Evolutionary conservation across 2,888 invertebrate species (phyloP).

Genomic region (Phorcus lineatus): DNA sequence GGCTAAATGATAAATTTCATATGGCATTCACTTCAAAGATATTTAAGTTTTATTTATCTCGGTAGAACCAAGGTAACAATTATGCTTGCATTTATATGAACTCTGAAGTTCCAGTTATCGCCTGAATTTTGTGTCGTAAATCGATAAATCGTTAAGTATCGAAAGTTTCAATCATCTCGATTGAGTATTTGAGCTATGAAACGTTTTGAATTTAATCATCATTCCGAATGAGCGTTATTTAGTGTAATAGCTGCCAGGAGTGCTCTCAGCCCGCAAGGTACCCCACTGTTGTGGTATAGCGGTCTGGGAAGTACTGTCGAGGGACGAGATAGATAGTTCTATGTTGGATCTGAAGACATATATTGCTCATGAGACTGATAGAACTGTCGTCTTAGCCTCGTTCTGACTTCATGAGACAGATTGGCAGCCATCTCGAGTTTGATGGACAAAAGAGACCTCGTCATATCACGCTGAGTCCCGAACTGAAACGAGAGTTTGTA

Average conservation of each 20-base stretch:
- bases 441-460: neutral
- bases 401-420: neutral
- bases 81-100: no score
- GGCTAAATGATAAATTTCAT: no score
- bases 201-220: neutral
- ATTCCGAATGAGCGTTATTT: neutral
- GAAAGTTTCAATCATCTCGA: no score
- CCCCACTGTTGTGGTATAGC: neutral
- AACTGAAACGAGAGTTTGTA: neutral
- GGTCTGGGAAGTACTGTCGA: no score
- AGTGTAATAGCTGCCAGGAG: neutral
- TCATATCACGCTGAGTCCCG: neutral
- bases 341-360: neutral
- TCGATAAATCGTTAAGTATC: no score
- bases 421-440: neutral
- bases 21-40: no score
- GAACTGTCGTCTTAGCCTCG: neutral
- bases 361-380: neutral
- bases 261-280: neutral
- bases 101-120: no score
- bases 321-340: no score
- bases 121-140: no score
- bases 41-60: no score
- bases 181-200: no score
- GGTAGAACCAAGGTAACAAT: no score